Conservation (phyloP, 2,797 vertebrate genomes). For the Argentina silus region DNA sequence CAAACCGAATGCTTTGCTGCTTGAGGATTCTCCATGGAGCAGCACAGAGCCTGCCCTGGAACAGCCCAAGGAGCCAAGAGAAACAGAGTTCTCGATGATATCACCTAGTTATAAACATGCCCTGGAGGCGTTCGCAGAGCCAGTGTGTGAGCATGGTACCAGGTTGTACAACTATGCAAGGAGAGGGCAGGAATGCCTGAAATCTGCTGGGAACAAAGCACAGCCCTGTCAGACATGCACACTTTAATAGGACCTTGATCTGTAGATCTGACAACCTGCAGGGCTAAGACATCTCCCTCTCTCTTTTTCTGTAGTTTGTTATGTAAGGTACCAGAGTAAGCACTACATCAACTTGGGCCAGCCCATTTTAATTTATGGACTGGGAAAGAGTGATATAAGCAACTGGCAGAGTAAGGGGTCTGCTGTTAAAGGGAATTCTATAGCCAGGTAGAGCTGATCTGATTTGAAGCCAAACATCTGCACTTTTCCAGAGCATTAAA, state of each 20-base stretch:
- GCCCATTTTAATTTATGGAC: neutral
- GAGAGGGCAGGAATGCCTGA: constrained; percentile 55
- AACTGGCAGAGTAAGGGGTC: constrained; percentile 33
- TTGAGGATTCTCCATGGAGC: constrained; percentile 22
- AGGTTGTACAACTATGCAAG: constrained; percentile 69
- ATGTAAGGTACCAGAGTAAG: constrained; percentile 44
- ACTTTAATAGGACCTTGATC: constrained; percentile 35
- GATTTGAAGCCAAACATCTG: constrained; percentile 68
- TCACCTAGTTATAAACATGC: constrained; percentile 26
- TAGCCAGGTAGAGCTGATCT: constrained; percentile 61
- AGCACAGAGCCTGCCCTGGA: constrained; percentile 24
- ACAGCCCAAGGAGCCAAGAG: constrained; percentile 36
- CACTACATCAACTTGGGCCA: constrained; percentile 25
- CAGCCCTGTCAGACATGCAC: constrained; percentile 31
- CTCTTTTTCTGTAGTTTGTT: constrained; percentile 15
- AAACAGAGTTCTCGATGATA: constrained; percentile 46
- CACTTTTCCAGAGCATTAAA: constrained; percentile 66
- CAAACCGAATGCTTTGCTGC: constrained; percentile 8
- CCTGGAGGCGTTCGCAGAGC: constrained; percentile 44
- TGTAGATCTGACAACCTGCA: constrained; percentile 12
- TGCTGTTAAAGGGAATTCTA: constrained; percentile 40
- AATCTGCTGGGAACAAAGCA: constrained; percentile 53
- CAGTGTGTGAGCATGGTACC: constrained; percentile 69
- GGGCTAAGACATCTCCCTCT: neutral
- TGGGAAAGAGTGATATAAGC: constrained; percentile 19